Conservation (phyloP, 2,113 vertebrate species). For the Lepisosteus osseus region DNA sequence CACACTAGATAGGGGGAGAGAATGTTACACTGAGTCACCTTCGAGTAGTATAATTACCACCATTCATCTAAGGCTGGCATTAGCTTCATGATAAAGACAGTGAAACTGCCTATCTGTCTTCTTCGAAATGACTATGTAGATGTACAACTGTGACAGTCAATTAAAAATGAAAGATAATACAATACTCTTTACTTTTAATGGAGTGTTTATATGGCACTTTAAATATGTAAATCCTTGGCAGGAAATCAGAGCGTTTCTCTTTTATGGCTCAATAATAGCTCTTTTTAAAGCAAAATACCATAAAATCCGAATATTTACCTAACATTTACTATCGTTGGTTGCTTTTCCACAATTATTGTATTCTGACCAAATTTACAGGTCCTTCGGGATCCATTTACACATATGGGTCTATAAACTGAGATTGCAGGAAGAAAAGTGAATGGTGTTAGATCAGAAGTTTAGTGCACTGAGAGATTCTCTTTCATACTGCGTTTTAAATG, state of each 20-base stretch:
- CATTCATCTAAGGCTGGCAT: conserved; percentile 63
- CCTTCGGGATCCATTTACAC: conserved; percentile 66
- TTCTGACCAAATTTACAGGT: conserved; percentile 59
- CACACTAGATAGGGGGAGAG: conserved; percentile 38
- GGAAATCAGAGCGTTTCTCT: conserved; percentile 58
- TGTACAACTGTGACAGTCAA: conserved; percentile 66
- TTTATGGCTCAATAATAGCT: conserved; percentile 43
- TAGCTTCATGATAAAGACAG: conserved; percentile 67
- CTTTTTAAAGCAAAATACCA: conserved; percentile 43
- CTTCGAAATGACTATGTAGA: conserved; percentile 55
- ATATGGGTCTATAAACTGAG: conserved; percentile 68
- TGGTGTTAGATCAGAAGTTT: conserved; percentile 66
- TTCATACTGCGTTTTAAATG: conserved; percentile 71
- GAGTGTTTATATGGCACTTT: conserved; percentile 56
- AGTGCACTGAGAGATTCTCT: conserved; percentile 61
- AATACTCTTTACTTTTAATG: conserved; percentile 48
- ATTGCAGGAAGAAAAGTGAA: conserved; percentile 63
- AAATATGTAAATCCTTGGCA: conserved; percentile 60
- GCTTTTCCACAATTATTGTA: conserved; percentile 46
- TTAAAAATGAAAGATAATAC: conserved; percentile 72
- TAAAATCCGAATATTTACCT: conserved; percentile 64
- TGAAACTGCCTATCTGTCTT: conserved; percentile 62
- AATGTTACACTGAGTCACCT: conserved; percentile 52
- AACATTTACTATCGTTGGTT: conserved; percentile 37
- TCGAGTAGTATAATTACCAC: conserved; percentile 55